Conservation (phyloP, 1,140 invertebrate species). For the Atta colombica region DNA sequence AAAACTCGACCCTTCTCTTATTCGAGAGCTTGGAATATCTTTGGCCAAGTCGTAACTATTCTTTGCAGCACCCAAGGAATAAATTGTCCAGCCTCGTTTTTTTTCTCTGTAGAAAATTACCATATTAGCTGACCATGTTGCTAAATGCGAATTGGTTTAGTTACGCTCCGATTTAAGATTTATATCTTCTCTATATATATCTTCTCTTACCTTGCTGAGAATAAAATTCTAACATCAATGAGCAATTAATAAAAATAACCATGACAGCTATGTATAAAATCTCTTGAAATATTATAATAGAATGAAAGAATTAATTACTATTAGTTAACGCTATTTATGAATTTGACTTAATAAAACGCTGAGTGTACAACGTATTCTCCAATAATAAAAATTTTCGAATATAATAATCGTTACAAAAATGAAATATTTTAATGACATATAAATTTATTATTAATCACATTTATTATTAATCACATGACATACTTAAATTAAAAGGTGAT, state of each 20-base stretch:
- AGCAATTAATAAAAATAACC: conserved; percentile 7
- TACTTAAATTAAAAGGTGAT: conserved; percentile 31
- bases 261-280: neutral
- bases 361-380: no score
- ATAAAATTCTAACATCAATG: conserved; percentile 8
- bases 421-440: conserved; percentile 21
- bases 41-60: conserved; percentile 64
- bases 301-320: neutral
- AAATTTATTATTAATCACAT: neutral
- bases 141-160: conserved; percentile 47
- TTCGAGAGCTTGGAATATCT: conserved; percentile 60
- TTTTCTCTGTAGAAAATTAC: conserved; percentile 2
- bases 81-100: conserved; percentile 68
- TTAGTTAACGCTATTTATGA: neutral
- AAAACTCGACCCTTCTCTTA: conserved; percentile 58
- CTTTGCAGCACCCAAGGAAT: conserved; percentile 69
- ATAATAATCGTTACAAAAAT: conserved; percentile 15
- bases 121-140: conserved; percentile 48
- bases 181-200: conserved; percentile 59
- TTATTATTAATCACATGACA: neutral
- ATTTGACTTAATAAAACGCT: neutral
- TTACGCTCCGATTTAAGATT: conserved; percentile 56
- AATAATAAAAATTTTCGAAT: neutral
- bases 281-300: neutral
- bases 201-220: conserved; percentile 17